Evolutionary conservation across 92 coral and sea anemone species (phyloP).

Genomic region (Phymanthus crucifer): DNA sequence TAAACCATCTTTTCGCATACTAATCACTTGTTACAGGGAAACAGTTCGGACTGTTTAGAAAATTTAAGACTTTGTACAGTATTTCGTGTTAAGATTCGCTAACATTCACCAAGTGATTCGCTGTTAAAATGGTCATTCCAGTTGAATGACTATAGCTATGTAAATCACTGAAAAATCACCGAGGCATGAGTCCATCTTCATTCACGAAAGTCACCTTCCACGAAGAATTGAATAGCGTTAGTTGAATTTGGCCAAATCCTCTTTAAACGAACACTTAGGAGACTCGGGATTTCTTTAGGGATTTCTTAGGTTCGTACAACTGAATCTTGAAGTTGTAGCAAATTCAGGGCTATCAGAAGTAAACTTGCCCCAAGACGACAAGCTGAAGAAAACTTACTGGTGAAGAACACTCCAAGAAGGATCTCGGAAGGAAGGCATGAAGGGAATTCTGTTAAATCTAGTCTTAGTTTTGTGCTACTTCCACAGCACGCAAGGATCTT

Average conservation of each 20-base stretch:
- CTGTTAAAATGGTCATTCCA: not conserved
- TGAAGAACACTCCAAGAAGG: not conserved
- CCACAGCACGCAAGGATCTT: not conserved
- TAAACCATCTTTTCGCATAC: not conserved
- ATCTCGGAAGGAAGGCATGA: constrained; percentile 7
- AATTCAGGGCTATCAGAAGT: not conserved
- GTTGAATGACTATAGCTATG: constrained; percentile 3
- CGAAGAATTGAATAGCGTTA: not conserved
- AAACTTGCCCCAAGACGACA: not conserved
- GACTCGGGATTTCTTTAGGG: too few species aligned
- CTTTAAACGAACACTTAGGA: not conserved
- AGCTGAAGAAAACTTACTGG: not conserved
- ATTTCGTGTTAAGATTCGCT: not conserved
- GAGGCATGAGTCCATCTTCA: not conserved
- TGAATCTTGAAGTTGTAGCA: not conserved
- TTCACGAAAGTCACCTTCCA: not conserved
- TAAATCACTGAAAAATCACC: not conserved
- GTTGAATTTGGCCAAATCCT: not conserved
- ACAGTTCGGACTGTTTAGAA: not conserved
- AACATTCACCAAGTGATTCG: not conserved
- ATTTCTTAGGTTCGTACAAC: not conserved
- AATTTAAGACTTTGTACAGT: not conserved
- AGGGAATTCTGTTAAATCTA: not conserved
- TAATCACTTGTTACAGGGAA: not conserved
- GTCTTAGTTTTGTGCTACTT: constrained; percentile 2